Percentiles rank a stretch among this genome's conserved stretches.
phyloP scores from a whole-genome alignment of 2,797 vertebrate genomes.

The Brachyalestes nurse region DNA sequence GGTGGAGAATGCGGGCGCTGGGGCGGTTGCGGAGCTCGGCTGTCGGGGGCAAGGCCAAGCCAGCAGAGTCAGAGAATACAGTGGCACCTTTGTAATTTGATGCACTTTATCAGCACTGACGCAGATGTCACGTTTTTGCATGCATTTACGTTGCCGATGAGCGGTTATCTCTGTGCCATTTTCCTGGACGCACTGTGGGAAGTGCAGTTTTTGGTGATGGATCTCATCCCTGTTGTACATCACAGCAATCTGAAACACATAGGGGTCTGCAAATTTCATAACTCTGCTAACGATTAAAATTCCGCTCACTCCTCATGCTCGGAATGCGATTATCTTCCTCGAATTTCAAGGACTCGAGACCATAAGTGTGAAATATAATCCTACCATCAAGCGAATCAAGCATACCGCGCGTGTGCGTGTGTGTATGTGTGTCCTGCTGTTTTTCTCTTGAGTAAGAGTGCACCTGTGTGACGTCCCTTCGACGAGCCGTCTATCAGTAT shows the following conservation, averaged over 20 bases:
- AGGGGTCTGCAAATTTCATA: background rate
- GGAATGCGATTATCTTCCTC: constrained; percentile 14
- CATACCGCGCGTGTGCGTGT: constrained; percentile 4
- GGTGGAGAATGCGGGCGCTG: background rate
- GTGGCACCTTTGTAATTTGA: background rate
- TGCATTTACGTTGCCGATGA: background rate
- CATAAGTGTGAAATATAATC: constrained; percentile 26
- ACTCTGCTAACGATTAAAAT: background rate
- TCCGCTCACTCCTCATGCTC: background rate
- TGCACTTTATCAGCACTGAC: background rate
- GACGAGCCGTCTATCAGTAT: constrained; percentile 42
- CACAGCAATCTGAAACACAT: background rate
- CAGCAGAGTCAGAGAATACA: too few species aligned
- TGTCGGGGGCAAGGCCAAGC: background rate
- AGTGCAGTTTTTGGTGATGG: background rate
- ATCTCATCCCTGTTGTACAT: background rate
- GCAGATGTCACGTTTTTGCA: background rate
- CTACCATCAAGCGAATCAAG: constrained; percentile 6
- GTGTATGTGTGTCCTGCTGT: constrained; percentile 3
- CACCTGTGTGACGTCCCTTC: constrained; percentile 20
- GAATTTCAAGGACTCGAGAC: constrained; percentile 24
- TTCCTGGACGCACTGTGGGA: background rate
- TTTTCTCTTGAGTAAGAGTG: constrained; percentile 14
- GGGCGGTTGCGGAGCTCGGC: background rate
- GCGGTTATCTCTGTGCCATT: background rate